A percentile compares a stretch with the other conserved stretches of the same genome.
These are phyloP conservation scores for Sinocyclocheilus grahami DNA, from an alignment of 2,113 vertebrate species.

Conservation along the genomic window DNA sequence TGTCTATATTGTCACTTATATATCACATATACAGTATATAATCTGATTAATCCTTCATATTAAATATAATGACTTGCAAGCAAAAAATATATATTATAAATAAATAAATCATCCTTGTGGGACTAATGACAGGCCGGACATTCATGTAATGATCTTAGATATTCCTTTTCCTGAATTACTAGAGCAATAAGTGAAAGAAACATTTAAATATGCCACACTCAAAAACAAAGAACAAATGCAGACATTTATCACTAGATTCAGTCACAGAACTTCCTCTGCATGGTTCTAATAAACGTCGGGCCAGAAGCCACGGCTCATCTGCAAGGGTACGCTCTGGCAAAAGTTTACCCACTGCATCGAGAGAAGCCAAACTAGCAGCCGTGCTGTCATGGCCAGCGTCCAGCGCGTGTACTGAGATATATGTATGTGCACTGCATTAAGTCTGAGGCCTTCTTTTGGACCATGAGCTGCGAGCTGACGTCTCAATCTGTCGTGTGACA, in stretches of 20 bases:
- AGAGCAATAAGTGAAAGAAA: constrained; percentile 16
- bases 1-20: no score
- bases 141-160: not conserved
- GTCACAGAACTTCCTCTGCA: constrained; percentile 42
- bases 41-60: not conserved
- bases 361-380: constrained; percentile 50
- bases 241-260: constrained; percentile 38
- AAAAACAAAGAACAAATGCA: constrained; percentile 13
- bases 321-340: constrained; percentile 48
- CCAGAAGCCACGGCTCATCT: constrained; percentile 53
- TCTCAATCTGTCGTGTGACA: constrained; percentile 59
- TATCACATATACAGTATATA: not conserved
- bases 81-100: no score
- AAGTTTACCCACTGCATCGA: constrained; percentile 46
- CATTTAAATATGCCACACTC: not conserved
- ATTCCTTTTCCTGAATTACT: constrained; percentile 1
- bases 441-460: constrained; percentile 41
- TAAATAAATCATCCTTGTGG: no score
- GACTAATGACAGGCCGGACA: no score
- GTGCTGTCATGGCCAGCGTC: constrained; percentile 44
- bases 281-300: constrained; percentile 31
- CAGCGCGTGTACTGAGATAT: constrained; percentile 46
- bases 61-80: not conserved
- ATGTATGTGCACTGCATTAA: constrained; percentile 59
- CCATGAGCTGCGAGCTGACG: constrained; percentile 49